These are phyloP conservation scores for Myrmecophaga tridactyla DNA, from an alignment of 2,113 vertebrate genomes.

Conservation along the genomic window DNA sequence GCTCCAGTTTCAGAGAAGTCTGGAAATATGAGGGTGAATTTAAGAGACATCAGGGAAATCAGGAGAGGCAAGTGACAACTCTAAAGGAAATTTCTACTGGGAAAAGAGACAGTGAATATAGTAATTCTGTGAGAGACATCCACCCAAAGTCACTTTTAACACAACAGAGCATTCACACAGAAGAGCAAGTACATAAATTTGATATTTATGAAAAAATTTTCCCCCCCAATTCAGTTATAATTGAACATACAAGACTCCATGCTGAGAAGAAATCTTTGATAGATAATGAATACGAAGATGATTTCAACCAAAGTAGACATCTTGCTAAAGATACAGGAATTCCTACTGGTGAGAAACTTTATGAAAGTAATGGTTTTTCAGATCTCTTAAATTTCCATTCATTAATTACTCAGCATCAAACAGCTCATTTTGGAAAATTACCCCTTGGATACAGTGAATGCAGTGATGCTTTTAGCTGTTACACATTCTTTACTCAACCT, in stretches of 20 bases:
- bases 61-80: constrained; percentile 39
- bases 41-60: constrained; percentile 5
- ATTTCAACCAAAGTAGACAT: constrained; percentile 27
- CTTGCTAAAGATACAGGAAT: background rate
- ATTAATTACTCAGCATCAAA: constrained; percentile 54
- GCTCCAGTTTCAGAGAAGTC: constrained; percentile 39
- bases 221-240: constrained; percentile 35
- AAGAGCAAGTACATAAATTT: constrained; percentile 37
- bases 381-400: constrained; percentile 66
- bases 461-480: constrained; percentile 62
- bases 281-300: constrained; percentile 38
- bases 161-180: constrained; percentile 22
- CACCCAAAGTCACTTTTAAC: constrained; percentile 45
- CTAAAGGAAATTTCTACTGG: constrained; percentile 21
- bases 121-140: constrained; percentile 18
- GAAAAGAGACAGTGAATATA: constrained; percentile 41
- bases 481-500: constrained; percentile 64
- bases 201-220: constrained; percentile 57
- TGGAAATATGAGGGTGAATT: constrained; percentile 44
- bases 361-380: constrained; percentile 54
- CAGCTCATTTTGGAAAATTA: constrained; percentile 59
- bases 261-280: constrained; percentile 27
- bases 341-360: constrained; percentile 43
- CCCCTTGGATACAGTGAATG: constrained; percentile 61
- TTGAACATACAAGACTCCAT: constrained; percentile 31